A percentile compares a stretch with the other conserved stretches of the same genome.
Conservation (phyloP, 2,113 vertebrate genomes). For the Heloderma charlesbogerti region DNA sequence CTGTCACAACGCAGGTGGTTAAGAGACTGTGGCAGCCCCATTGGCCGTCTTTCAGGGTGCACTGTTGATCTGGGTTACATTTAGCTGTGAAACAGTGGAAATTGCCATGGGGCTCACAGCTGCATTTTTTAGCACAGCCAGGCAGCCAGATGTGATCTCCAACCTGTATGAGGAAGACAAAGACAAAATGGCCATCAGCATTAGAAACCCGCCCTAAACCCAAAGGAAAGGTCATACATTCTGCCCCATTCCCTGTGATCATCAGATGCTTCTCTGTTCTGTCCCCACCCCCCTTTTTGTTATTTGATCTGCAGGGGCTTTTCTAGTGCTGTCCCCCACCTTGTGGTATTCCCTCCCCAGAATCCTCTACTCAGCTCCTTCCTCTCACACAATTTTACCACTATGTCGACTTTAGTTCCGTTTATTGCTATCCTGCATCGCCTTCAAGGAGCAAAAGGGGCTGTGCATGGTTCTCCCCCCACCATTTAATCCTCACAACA, state of each 20-base stretch:
- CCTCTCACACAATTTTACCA: not conserved
- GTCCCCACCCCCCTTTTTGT: too few relatives aligned
- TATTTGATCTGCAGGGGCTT: not conserved
- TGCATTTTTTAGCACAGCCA: slow-evolving; percentile 63
- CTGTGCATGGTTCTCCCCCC: too few relatives aligned
- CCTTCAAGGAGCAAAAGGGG: too few relatives aligned
- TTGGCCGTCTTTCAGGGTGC: slow-evolving; percentile 57
- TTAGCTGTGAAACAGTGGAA: slow-evolving; percentile 50
- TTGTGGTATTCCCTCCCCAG: not conserved
- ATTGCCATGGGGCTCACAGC: slow-evolving; percentile 61
- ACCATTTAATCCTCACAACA: too few relatives aligned
- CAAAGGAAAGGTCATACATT: not conserved
- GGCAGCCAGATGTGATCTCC: slow-evolving; percentile 71
- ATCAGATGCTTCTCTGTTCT: not conserved
- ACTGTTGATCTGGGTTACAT: slow-evolving; percentile 67
- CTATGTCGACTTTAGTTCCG: too few relatives aligned
- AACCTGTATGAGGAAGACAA: slow-evolving; percentile 35
- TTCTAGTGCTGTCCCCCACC: not conserved
- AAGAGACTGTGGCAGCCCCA: slow-evolving; percentile 61
- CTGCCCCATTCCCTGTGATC: too few relatives aligned
- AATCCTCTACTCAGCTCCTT: not conserved
- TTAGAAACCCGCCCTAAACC: not conserved
- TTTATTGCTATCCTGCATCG: too few relatives aligned
- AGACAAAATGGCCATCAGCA: not conserved
- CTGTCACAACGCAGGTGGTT: slow-evolving; percentile 75